Evolutionary conservation across 23 tunicate genomes (phyloP).

Genomic region (Oikopleura dioica): DNA sequence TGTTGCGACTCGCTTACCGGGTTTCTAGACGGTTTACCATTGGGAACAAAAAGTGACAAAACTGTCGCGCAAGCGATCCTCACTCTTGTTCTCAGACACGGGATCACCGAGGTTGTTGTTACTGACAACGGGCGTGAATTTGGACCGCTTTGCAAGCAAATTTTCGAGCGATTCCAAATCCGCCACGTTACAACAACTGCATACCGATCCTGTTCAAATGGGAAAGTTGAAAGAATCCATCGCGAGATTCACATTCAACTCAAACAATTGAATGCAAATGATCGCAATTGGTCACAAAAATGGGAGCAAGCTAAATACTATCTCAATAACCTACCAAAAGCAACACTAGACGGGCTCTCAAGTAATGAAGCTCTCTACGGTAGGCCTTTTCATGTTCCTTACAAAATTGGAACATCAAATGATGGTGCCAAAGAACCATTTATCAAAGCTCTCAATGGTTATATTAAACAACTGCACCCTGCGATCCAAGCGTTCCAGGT

Average conservation of each 20-base stretch:
- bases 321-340: not conserved
- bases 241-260: not conserved
- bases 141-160: not conserved
- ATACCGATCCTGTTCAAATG: not conserved
- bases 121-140: not conserved
- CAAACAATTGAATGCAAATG: not conserved
- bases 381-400: not conserved
- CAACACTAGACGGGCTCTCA: not conserved
- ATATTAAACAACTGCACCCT: no score
- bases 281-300: not conserved
- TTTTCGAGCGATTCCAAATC: not conserved
- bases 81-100: not conserved
- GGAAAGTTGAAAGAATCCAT: not conserved
- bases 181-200: not conserved
- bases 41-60: not conserved
- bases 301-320: not conserved
- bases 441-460: no score
- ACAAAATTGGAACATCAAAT: no score
- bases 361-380: not conserved
- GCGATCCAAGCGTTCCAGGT: no score
- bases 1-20: not conserved
- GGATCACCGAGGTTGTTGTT: not conserved
- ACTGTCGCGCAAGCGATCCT: not conserved
- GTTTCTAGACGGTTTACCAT: not conserved
- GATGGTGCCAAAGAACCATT: no score